These are phyloP conservation scores for Chaetura pelagica DNA, from an alignment of 2,113 vertebrate species.

Conservation along the genomic window DNA sequence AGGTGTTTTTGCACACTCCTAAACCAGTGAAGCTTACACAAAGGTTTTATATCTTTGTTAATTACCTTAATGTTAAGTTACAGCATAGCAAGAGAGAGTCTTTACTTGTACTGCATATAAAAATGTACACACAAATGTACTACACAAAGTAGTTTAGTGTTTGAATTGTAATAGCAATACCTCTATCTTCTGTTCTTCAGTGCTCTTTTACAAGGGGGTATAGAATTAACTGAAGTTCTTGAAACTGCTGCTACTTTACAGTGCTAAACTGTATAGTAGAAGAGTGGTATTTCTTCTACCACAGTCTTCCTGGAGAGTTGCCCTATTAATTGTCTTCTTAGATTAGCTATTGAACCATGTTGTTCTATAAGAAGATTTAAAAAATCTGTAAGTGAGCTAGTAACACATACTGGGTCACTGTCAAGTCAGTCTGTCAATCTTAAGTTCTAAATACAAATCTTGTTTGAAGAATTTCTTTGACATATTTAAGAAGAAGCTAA, in stretches of 20 bases:
- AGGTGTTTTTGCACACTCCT: neutral
- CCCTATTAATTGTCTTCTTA: neutral
- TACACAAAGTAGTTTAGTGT: neutral
- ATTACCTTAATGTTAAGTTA: neutral
- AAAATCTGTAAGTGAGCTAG: neutral
- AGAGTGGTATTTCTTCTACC: neutral
- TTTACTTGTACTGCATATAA: neutral
- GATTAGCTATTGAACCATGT: neutral
- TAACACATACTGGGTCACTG: neutral
- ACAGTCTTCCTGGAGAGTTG: slow-evolving; percentile 36
- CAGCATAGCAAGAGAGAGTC: neutral
- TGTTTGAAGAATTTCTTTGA: neutral
- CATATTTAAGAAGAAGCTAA: neutral
- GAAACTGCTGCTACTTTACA: slow-evolving; percentile 20
- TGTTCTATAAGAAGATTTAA: neutral
- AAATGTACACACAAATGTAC: neutral
- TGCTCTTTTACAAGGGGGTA: neutral
- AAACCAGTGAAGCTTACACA: neutral
- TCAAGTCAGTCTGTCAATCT: neutral
- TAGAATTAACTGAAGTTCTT: neutral
- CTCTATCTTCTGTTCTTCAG: neutral
- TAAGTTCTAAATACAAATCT: neutral
- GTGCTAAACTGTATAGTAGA: neutral
- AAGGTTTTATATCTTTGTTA: neutral
- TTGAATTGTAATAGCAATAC: slow-evolving; percentile 24